These are phyloP conservation scores for Oophaga sylvatica DNA, from an alignment of 2,797 vertebrate species.

Conservation along the genomic window DNA sequence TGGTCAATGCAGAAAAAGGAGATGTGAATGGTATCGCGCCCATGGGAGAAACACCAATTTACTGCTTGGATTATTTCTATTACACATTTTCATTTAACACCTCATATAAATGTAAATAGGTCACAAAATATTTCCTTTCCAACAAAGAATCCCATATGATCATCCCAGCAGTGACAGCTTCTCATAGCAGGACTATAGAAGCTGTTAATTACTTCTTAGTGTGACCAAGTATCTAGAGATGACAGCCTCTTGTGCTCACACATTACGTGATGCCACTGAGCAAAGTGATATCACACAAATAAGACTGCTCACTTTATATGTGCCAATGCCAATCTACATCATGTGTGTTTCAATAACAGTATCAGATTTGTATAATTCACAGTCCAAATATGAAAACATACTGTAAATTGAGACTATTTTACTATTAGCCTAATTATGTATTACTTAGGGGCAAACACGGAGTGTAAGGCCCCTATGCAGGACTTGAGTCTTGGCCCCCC, in stretches of 20 bases:
- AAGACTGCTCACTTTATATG: constrained; percentile 8
- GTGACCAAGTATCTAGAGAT: constrained; percentile 39
- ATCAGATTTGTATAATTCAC: neutral
- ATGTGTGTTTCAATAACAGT: neutral
- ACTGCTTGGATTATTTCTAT: neutral
- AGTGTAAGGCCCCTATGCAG: no score
- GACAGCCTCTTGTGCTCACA: constrained; percentile 40
- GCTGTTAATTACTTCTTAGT: constrained; percentile 47
- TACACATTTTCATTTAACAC: constrained; percentile 2
- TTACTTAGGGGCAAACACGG: no score
- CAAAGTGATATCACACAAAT: neutral
- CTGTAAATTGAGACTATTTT: neutral
- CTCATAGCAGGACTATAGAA: constrained; percentile 40
- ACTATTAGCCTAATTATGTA: neutral
- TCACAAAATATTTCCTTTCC: constrained; percentile 33
- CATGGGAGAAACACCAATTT: constrained; percentile 1
- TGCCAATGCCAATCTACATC: constrained; percentile 6
- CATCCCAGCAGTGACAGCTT: constrained; percentile 34
- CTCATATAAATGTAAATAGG: constrained; percentile 17
- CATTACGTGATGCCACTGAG: constrained; percentile 8
- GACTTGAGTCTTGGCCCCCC: no score
- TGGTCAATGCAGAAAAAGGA: neutral
- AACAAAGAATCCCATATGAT: constrained; percentile 11
- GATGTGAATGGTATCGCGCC: neutral
- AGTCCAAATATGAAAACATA: neutral